phyloP scores from a whole-genome alignment of 1,140 invertebrate genomes.

The Penaeus vannamei region DNA sequence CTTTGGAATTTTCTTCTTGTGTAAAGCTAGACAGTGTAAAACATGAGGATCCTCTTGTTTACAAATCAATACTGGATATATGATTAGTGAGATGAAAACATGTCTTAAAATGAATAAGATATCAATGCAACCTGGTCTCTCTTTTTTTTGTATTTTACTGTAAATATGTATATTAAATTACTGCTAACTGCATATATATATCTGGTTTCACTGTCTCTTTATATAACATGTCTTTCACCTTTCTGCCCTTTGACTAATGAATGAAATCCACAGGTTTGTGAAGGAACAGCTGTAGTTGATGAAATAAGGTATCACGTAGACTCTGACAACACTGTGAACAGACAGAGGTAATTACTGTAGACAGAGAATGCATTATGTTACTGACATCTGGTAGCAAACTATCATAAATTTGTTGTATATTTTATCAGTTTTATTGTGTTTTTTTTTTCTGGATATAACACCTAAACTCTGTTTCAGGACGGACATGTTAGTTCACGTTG shows the following conservation, averaged over 20 bases:
- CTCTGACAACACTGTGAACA: conserved; percentile 79
- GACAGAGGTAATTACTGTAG: conserved; percentile 75
- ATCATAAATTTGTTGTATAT: too few species aligned
- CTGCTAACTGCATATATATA: conserved; percentile 3
- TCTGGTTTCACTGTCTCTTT: not conserved
- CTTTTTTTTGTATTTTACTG: too few species aligned
- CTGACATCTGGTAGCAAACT: too few species aligned
- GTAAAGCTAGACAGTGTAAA: not conserved
- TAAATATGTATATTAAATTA: too few species aligned
- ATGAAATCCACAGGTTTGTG: conserved; percentile 70
- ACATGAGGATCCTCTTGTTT: not conserved
- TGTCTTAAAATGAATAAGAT: too few species aligned
- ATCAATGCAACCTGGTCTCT: too few species aligned
- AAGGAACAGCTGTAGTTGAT: conserved; percentile 83
- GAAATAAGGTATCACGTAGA: conserved; percentile 81
- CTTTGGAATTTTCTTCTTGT: too few species aligned
- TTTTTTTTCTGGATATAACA: too few species aligned
- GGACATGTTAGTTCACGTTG: conserved; percentile 89
- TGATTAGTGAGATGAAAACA: not conserved
- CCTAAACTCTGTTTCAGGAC: conserved; percentile 76
- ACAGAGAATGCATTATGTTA: not conserved
- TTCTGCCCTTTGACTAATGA: not conserved
- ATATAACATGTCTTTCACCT: not conserved
- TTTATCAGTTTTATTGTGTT: too few species aligned
- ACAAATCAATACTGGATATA: too few species aligned